These are phyloP conservation scores for Cryptomyrus ogoouensis DNA, from an alignment of 2,113 vertebrate genomes.

Conservation along the genomic window DNA sequence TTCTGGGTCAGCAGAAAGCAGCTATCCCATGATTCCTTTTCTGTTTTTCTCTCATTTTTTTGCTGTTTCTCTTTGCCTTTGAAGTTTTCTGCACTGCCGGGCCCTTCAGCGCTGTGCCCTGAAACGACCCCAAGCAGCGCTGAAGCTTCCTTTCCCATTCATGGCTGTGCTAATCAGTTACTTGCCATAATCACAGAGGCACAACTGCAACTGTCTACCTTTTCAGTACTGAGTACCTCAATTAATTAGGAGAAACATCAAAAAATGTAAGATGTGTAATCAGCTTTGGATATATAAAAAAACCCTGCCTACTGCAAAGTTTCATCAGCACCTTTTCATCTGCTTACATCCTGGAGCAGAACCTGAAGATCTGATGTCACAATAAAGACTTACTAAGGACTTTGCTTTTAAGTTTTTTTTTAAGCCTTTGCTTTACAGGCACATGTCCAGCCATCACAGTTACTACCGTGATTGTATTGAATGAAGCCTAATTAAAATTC, in stretches of 20 bases:
- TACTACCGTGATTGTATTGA: background rate
- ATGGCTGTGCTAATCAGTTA: background rate
- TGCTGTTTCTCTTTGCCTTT: background rate
- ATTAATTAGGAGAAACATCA: background rate
- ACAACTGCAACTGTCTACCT: background rate
- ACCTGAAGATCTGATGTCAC: background rate
- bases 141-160: background rate
- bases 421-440: background rate
- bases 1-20: slow-evolving; percentile 15
- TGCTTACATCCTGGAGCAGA: background rate
- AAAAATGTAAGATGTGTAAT: background rate
- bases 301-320: background rate
- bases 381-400: background rate
- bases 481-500: background rate
- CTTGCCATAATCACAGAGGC: background rate
- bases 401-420: background rate
- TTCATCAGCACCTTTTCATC: background rate
- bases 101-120: background rate
- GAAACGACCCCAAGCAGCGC: background rate
- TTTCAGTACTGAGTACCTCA: background rate
- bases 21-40: background rate
- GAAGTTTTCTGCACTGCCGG: background rate
- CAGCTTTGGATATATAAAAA: background rate
- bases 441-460: background rate
- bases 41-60: no score